Evolutionary conservation across 2,888 invertebrate genomes (phyloP).

Genomic region (Exephanes ischioxanthus): DNA sequence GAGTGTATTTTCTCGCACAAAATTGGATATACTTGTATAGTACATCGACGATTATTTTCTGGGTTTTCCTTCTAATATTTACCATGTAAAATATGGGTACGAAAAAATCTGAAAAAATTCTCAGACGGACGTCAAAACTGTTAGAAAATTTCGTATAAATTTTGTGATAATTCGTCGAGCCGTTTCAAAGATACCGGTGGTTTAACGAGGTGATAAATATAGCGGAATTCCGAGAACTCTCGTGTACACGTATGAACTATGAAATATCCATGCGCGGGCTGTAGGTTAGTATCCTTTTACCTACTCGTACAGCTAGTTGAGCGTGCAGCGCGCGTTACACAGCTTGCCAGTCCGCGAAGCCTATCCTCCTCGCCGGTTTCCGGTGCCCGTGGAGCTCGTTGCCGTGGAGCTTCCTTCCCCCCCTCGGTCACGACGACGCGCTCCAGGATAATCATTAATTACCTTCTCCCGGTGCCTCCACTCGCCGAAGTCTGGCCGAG

Average conservation of each 20-base stretch:
- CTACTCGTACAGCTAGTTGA: slow-evolving; percentile 17
- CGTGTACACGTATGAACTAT: background rate
- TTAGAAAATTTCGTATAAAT: background rate
- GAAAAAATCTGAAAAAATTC: background rate
- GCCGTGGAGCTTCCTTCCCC: slow-evolving; percentile 21
- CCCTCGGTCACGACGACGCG: slow-evolving; percentile 6
- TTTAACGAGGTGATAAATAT: background rate
- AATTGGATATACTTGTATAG: too few species aligned
- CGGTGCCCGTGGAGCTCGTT: slow-evolving; percentile 29
- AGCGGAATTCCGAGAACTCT: background rate
- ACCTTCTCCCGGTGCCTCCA: background rate
- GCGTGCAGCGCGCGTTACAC: slow-evolving; percentile 39
- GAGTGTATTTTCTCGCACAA: too few species aligned
- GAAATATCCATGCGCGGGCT: slow-evolving; percentile 2
- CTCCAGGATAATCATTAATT: slow-evolving; percentile 38
- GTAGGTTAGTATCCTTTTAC: slow-evolving; percentile 9
- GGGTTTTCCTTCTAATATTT: too few species aligned
- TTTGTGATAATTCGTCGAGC: background rate
- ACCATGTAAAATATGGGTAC: too few species aligned
- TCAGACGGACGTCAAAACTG: background rate
- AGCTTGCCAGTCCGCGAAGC: slow-evolving; percentile 30
- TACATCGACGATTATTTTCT: too few species aligned
- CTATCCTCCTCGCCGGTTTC: slow-evolving; percentile 37
- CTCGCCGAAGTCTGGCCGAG: background rate
- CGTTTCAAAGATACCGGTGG: background rate